A percentile compares a stretch with the other conserved stretches of the same genome.
Conservation (phyloP, 2,797 vertebrate genomes). For the Xerus rutilus region DNA sequence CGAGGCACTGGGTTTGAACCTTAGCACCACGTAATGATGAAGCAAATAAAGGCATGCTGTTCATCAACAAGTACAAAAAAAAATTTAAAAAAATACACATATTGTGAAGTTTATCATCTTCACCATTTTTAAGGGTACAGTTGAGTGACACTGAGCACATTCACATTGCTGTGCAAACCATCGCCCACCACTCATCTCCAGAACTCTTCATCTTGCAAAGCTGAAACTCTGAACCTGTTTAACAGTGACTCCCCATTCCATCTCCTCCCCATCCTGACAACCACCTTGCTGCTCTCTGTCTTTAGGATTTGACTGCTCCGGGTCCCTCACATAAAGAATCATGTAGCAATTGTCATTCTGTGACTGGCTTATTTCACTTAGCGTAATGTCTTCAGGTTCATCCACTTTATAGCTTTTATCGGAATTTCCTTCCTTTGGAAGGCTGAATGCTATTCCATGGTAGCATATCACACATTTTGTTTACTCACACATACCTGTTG, state of each 20-base stretch:
- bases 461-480: background rate
- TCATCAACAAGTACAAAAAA: no score
- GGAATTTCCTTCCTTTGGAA: background rate
- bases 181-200: background rate
- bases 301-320: background rate
- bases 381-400: background rate
- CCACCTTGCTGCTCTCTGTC: background rate
- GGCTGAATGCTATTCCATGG: background rate
- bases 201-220: background rate
- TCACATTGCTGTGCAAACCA: background rate
- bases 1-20: no score
- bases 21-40: no score
- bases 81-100: background rate
- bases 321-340: background rate
- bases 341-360: background rate
- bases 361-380: background rate
- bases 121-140: background rate
- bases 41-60: no score
- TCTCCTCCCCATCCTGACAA: no score
- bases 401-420: background rate
- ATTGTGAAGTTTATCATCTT: background rate
- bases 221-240: background rate
- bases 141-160: background rate
- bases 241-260: background rate
- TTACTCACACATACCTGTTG: background rate